Base-by-base conservation (phyloP, 2,113 vertebrate species). In the Seriola aureovittata region DNA sequence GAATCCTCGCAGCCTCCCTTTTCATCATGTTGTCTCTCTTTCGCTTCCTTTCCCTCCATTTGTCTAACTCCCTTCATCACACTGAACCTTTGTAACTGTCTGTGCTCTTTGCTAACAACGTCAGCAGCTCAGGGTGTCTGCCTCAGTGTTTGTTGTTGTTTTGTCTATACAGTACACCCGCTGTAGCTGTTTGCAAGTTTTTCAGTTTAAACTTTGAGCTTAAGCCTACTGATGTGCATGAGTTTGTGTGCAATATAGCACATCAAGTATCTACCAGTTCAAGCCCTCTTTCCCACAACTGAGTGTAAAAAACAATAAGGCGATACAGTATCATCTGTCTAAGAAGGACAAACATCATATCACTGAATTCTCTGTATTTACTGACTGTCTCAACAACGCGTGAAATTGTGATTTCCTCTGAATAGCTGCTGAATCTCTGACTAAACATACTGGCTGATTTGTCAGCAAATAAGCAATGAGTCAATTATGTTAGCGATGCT, bases 61-160 rank as follows among this genome's bases (percentile, higher is more conserved):
- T 91, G 78, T 90, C 84, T 88, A 54, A 67, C 86, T 91, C 78
- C 88, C 86, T 93, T 93, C 89, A 91, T 94, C 93, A 87, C 87
- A 80, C 86, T 91, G 94, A 95, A 95, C 95, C 94, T 95, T 92
- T 94, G 93, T 93, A 93, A 94, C 91, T 91, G 85, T 89, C 91
- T 93, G 88, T 92, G 93, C 92, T 91, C 93, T 94, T 91, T 94
- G 93, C 90, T 90, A 94, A 94, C 93, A 92, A 88, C 89, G 86
- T 86, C 90, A 82, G 89, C 89, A 81, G 82, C 88, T 86, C 88
- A 13, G 84, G 82, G 79, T 90, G 84, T 93, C 89, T 93, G 81
- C 85, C 88, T 90, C 84, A n/a, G 83, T 80, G 86, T 71, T 81
- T 79, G 84, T 82, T 93, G 90, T 87, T 82, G 85, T 91, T 93